Evolutionary conservation across 2,888 invertebrate genomes (phyloP).

Genomic region (Pseudanteris insignis): DNA sequence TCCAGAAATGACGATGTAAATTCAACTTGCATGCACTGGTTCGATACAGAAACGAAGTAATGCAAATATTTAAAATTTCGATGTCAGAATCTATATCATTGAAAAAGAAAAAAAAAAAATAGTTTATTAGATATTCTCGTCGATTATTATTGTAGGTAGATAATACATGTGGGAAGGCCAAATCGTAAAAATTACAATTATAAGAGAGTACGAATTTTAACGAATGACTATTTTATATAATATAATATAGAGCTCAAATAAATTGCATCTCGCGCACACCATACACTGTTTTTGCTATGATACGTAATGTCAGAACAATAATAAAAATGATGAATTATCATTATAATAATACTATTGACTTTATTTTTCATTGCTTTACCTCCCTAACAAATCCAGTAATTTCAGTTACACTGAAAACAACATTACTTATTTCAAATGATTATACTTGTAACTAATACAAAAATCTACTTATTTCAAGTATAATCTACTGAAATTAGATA

Average conservation of each 20-base stretch:
- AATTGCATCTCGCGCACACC: conserved; percentile 14
- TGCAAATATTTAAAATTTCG: not conserved
- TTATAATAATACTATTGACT: not conserved
- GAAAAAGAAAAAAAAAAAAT: no score
- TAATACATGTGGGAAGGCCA: conserved; percentile 9
- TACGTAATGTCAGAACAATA: conserved; percentile 8
- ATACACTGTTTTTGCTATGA: conserved; percentile 16
- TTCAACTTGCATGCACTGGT: conserved; percentile 1
- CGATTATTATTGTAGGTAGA: conserved; percentile 1
- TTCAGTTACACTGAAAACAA: no score
- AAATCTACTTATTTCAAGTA: no score
- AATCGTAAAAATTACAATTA: conserved; percentile 5
- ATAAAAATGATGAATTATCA: conserved; percentile 3
- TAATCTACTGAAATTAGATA: no score
- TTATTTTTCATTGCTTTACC: no score
- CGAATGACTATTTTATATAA: conserved; percentile 15
- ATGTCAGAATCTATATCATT: conserved; percentile 1
- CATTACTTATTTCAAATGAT: no score
- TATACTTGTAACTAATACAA: no score
- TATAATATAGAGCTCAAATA: conserved; percentile 13
- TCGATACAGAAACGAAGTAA: not conserved
- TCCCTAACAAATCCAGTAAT: no score
- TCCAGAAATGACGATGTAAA: no score
- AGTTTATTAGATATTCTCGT: conserved; percentile 7
- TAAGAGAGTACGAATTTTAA: conserved; percentile 10